These are phyloP conservation scores for Ectemnius continuus DNA, from an alignment of 2,888 invertebrate species.

Conservation along the genomic window DNA sequence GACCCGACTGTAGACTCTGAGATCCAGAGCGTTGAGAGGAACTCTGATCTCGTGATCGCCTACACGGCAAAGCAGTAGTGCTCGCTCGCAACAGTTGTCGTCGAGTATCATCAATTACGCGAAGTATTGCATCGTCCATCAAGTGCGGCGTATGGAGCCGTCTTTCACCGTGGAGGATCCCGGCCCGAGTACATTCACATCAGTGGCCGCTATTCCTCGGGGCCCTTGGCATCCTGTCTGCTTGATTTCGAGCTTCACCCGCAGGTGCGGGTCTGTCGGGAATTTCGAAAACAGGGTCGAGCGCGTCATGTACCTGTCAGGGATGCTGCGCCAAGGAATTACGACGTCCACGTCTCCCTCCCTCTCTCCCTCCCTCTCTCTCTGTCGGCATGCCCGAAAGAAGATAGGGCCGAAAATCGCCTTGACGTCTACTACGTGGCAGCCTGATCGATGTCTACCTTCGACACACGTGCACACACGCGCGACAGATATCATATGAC, in stretches of 20 bases:
- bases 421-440: no score
- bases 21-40: slow-evolving; percentile 38
- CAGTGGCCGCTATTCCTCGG: no score
- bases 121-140: slow-evolving; percentile 53
- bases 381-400: no score
- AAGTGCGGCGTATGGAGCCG: slow-evolving; percentile 19
- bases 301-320: slow-evolving; percentile 22
- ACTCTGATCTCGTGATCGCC: slow-evolving; percentile 48
- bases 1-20: slow-evolving; percentile 38
- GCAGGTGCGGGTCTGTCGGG: slow-evolving; percentile 34
- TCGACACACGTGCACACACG: no score
- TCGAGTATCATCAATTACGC: slow-evolving; percentile 59
- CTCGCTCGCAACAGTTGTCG: slow-evolving; percentile 57
- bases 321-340: no score
- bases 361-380: no score
- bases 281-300: slow-evolving; percentile 42
- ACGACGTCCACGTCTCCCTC: no score
- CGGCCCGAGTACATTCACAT: neutral
- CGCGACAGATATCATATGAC: no score
- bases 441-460: no score
- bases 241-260: slow-evolving; percentile 29
- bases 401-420: no score
- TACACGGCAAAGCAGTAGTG: slow-evolving; percentile 15
- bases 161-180: slow-evolving; percentile 10
- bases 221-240: no score